Evolutionary conservation across 2,797 vertebrate species (phyloP).

Genomic region (Poeciliopsis paucimaculata): DNA sequence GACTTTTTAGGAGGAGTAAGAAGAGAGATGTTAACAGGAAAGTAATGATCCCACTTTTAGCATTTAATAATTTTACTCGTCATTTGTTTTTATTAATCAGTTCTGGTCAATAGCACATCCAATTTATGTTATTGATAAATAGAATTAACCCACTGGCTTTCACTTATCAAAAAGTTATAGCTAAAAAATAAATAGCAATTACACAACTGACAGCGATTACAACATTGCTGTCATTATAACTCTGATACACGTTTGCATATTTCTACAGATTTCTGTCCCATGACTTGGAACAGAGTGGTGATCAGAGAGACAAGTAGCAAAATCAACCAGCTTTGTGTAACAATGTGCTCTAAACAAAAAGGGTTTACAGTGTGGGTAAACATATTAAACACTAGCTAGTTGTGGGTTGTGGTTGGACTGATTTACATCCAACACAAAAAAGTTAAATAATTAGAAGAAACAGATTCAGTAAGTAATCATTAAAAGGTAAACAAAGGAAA

Average conservation of each 20-base stretch:
- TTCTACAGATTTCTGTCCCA: conserved; percentile 54
- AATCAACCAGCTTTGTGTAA: conserved; percentile 43
- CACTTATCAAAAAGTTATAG: conserved; percentile 64
- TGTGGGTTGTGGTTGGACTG: conserved; percentile 5
- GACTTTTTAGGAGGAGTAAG: not conserved
- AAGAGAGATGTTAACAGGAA: not conserved
- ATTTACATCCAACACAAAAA: conserved; percentile 5
- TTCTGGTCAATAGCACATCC: conserved; percentile 59
- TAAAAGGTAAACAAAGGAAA: not conserved
- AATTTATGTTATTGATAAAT: conserved; percentile 67
- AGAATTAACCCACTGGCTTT: conserved; percentile 60
- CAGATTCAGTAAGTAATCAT: conserved; percentile 15
- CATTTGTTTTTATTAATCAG: conserved; percentile 48
- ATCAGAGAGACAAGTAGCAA: conserved; percentile 59
- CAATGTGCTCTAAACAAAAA: conserved; percentile 35
- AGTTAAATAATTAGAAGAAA: conserved; percentile 14
- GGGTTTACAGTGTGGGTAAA: not conserved
- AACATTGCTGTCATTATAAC: conserved; percentile 64
- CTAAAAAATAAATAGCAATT: conserved; percentile 62
- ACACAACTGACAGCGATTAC: conserved; percentile 68
- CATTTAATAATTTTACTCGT: conserved; percentile 60
- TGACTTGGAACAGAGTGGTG: conserved; percentile 49
- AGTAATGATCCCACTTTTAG: conserved; percentile 19
- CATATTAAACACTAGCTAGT: conserved; percentile 11
- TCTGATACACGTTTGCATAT: conserved; percentile 67